Evolutionary conservation across 2,797 vertebrate species (phyloP).

Genomic region (Betta splendens): DNA sequence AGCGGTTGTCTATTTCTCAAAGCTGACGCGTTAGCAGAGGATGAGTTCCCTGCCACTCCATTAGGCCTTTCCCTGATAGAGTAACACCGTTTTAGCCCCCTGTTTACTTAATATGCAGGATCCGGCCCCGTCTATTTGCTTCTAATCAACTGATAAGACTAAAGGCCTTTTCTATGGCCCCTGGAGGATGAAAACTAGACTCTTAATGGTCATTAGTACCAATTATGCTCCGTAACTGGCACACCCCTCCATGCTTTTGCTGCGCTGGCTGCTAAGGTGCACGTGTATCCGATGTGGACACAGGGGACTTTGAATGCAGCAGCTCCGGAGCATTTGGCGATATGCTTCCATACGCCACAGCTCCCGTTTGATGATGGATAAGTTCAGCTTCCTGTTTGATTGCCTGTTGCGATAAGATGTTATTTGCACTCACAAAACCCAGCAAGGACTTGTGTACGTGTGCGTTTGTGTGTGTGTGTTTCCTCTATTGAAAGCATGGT

Average conservation of each 20-base stretch:
- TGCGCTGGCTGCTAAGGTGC: conserved; percentile 49
- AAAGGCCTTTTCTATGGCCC: conserved; percentile 78
- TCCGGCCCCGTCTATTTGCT: conserved; percentile 80
- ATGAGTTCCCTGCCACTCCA: conserved; percentile 74
- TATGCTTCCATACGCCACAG: conserved; percentile 13
- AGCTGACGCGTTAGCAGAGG: conserved; percentile 64
- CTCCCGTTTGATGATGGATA: conserved; percentile 49
- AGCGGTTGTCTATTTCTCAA: conserved; percentile 60
- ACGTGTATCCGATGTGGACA: conserved; percentile 38
- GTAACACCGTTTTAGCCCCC: conserved; percentile 71
- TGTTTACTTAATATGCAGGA: conserved; percentile 84
- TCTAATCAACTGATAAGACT: conserved; percentile 86
- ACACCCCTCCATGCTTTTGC: conserved; percentile 66
- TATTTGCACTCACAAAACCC: conserved; percentile 20
- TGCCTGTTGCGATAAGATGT: conserved; percentile 24
- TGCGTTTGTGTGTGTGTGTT: conserved; percentile 1
- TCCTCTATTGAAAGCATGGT: conserved; percentile 33
- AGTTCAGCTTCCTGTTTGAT: conserved; percentile 60
- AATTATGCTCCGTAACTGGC: conserved; percentile 81
- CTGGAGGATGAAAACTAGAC: conserved; percentile 81
- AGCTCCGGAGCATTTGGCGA: conserved; percentile 38
- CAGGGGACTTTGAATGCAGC: conserved; percentile 46
- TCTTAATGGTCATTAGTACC: conserved; percentile 87
- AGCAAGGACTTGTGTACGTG: not conserved
- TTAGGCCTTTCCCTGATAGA: conserved; percentile 76